Base-by-base conservation (phyloP, 2,888 invertebrate species). In the Drosophila meridiana region DNA sequence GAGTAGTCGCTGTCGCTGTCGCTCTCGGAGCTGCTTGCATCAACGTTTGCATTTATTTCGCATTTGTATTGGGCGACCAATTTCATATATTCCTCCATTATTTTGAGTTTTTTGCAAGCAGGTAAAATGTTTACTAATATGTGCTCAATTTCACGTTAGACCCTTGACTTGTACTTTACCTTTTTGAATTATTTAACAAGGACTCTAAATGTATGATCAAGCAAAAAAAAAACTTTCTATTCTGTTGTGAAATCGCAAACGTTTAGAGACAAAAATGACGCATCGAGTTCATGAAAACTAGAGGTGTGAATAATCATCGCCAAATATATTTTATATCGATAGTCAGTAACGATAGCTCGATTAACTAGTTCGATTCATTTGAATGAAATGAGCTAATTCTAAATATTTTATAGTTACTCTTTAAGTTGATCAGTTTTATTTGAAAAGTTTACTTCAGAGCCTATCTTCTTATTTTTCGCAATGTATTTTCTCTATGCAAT, bases 121-220 rank as follows among this genome's bases (percentile, higher is more conserved):
- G 83, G 78, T 83, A 83, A 89, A 89, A 82, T 85, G 74, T 76
- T 82, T 85, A 79, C 83, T 82, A 82, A 70, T 77, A 85, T 82
- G 72, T 76, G 67, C 80, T 85, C 73, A 66, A 56, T 72, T 69
- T 80, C 78, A 69, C 73, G 61, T 56, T 72, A 78, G 64, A 79
- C 60, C 78, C 70, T 69, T 75, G 73, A 58, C 72, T 76, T 79
- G 70, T 89, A 89, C 87, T 80, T 86, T 89, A 89, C 88, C 88
- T 89, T 87, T 77, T 72, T 14, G 45, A 45, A 55, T 62, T 48
- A 57, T 34, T 28, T 14, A 45, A 61, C 47, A 30, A 53, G 20
- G 20, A 45, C n/a, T 52, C 20, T 5, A 4, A 14, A 65, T 14
- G 7, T 53, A 0, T 26, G 20, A 52, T 32, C 20, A 13, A 52